Base-by-base conservation (phyloP, 2,113 vertebrate genomes). In the Guaruba guarouba region DNA sequence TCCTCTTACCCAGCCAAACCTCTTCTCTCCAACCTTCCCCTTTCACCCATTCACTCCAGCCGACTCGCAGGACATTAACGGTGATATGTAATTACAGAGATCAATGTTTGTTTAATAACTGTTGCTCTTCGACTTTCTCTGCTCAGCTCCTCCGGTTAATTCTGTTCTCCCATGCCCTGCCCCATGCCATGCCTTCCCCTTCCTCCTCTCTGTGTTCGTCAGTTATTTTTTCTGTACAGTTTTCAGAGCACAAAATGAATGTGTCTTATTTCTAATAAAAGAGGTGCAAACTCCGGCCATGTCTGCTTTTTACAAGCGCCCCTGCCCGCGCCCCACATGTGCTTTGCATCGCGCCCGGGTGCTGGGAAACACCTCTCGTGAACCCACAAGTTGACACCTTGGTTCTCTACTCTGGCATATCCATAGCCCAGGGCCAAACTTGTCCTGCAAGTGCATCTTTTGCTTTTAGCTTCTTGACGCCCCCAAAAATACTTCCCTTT, bases 191-290 rank as follows among this genome's bases (percentile, higher is more conserved):
- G 31, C 77, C 77, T 92, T 94, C 78, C 66, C 92, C 59, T 73
- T 78, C 92, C 64, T 76, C 73, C 88, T 92, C 59, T 94, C 93
- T 49, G 13, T 80, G 68, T 96, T 96, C 19, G 4, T 94, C 92
- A 86, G 37, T 98, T 35, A 61, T 62, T 59, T 31, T 98, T 98
- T 96, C 98, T 99, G 98, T 99, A 99, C 98, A 99, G 98, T 99
- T 99, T 99, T 98, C 98, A 99, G 98, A 99, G 98, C 99, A 99
- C 99, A 99, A 99, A 99, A 98, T 99, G 98, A 99, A 99, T 99
- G 98, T 99, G 98, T 99, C 98, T 98, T 98, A 98, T 99, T 99
- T 99, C 98, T 99, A 99, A 99, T 99, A 99, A 99, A 99, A 98
- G 95, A 97, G 97, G 97, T 97, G 85, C 64, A 93, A 97, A 96